Percentiles rank a stretch among this genome's conserved stretches.
phyloP scores from a whole-genome alignment of 2,797 vertebrate species.

The Eutrigla gurnardus region DNA sequence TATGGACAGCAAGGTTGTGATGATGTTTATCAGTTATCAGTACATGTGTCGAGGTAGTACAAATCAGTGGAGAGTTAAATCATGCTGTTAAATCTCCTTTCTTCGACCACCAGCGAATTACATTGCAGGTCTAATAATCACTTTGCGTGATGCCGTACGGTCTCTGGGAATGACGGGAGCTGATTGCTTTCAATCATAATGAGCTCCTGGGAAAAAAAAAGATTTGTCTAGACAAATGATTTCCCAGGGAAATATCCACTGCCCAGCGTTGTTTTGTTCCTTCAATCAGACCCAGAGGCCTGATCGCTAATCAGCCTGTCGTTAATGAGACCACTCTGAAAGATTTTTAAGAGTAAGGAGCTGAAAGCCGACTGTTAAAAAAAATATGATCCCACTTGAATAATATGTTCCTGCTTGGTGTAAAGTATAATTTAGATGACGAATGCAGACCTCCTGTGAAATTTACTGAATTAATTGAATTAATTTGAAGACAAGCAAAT shows the following conservation, averaged over 20 bases:
- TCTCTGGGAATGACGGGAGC: conserved; percentile 56
- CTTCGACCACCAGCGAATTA: conserved; percentile 29
- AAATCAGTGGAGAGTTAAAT: conserved; percentile 16
- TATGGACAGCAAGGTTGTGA: not conserved
- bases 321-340: conserved; percentile 58
- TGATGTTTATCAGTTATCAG: not conserved
- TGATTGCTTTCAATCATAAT: conserved; percentile 76
- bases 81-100: not conserved
- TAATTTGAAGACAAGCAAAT: conserved; percentile 28
- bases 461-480: not conserved
- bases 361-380: conserved; percentile 23
- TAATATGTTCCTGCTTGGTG: conserved; percentile 15
- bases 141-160: conserved; percentile 35
- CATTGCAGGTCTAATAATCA: conserved; percentile 62
- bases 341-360: conserved; percentile 25
- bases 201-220: conserved; percentile 75
- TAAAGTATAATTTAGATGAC: conserved; percentile 37
- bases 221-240: conserved; percentile 74
- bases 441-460: conserved; percentile 39
- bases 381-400: conserved; percentile 32
- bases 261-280: conserved; percentile 40
- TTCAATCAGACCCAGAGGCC: conserved; percentile 58
- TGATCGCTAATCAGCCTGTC: conserved; percentile 58
- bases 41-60: not conserved
- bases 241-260: conserved; percentile 74